Evolutionary conservation across 1,140 invertebrate species (phyloP).

Genomic region (Lerema accius): DNA sequence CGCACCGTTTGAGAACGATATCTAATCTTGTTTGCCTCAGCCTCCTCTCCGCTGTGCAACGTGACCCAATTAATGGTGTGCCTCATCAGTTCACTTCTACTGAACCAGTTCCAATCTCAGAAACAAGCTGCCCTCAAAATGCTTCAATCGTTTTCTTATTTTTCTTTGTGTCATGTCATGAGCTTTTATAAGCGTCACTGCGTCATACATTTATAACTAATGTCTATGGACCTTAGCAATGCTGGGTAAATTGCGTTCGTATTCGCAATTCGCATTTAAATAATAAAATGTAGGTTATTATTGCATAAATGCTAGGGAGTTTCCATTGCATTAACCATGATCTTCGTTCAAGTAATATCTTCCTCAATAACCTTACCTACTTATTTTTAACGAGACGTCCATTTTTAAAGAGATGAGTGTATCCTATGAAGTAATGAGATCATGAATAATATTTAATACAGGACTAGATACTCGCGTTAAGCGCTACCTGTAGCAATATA

Average conservation of each 20-base stretch:
- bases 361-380: background rate
- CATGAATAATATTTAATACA: background rate
- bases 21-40: conserved; percentile 71
- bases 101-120: conserved; percentile 25
- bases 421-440: background rate
- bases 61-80: conserved; percentile 56
- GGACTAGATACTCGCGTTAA: too few relatives aligned
- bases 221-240: too few relatives aligned
- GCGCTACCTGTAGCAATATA: too few relatives aligned
- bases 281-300: too few relatives aligned
- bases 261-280: too few relatives aligned
- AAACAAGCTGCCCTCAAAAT: conserved; percentile 21
- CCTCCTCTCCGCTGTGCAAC: conserved; percentile 55
- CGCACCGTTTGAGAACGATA: conserved; percentile 57
- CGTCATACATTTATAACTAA: too few relatives aligned
- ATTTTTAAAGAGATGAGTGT: background rate
- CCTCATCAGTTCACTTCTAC: conserved; percentile 21
- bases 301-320: too few relatives aligned
- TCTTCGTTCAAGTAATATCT: background rate
- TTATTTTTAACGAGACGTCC: background rate
- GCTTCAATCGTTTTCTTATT: too few relatives aligned
- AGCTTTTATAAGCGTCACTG: too few relatives aligned
- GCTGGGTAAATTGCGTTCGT: too few relatives aligned
- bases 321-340: too few relatives aligned
- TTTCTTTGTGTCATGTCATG: too few relatives aligned